phyloP scores from a whole-genome alignment of 1,140 invertebrate species.

The Lineus longissimus region DNA sequence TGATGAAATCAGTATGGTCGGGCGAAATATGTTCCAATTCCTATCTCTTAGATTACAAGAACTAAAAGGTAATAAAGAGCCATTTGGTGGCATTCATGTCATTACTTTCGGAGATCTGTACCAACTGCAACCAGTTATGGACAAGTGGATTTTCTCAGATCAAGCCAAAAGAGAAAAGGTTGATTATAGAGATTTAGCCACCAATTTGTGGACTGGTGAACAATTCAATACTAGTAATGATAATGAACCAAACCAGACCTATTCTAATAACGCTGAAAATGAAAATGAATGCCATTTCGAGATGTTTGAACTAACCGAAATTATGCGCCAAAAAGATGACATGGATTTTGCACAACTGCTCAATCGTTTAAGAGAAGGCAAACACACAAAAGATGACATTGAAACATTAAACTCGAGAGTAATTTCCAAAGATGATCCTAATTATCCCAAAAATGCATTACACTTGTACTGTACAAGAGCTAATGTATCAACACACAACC shows the following conservation, averaged over 20 bases:
- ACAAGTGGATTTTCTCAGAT: neutral
- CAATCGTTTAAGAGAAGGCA: slow-evolving; percentile 12
- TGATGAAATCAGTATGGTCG: slow-evolving; percentile 23
- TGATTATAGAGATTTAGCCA: neutral
- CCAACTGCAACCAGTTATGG: slow-evolving; percentile 7
- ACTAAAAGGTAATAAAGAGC: slow-evolving; percentile 7
- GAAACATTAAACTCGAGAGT: neutral
- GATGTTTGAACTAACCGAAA: slow-evolving; percentile 10
- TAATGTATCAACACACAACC: slow-evolving; percentile 14
- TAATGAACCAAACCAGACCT: too few relatives aligned
- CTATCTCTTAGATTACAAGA: slow-evolving; percentile 10
- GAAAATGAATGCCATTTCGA: neutral
- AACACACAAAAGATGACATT: neutral
- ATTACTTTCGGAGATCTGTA: slow-evolving; percentile 4
- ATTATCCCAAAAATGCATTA: neutral
- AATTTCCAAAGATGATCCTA: neutral
- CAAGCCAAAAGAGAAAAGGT: neutral
- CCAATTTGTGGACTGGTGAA: slow-evolving; percentile 10
- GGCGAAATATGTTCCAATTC: slow-evolving; percentile 17
- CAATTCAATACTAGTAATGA: too few relatives aligned
- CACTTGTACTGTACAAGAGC: slow-evolving; percentile 14
- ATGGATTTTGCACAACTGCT: slow-evolving; percentile 14
- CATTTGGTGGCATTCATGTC: neutral
- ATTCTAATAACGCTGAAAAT: too few relatives aligned
- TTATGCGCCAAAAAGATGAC: slow-evolving; percentile 19